These are phyloP conservation scores for Syngnathus floridae DNA, from an alignment of 2,113 vertebrate species.

Conservation along the genomic window DNA sequence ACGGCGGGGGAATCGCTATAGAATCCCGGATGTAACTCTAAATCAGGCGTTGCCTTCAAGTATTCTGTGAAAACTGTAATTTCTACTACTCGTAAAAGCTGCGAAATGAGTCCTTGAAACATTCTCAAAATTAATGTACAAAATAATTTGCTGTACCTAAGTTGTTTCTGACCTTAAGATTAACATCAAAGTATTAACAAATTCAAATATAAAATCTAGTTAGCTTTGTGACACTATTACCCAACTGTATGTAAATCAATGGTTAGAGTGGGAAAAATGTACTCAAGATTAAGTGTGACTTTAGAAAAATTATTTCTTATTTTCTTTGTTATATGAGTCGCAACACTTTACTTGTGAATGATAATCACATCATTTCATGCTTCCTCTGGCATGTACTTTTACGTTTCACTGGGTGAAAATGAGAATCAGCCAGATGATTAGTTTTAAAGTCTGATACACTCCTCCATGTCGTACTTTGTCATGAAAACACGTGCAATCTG, in stretches of 20 bases:
- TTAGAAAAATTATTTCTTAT: constrained; percentile 11
- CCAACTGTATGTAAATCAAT: too few relatives aligned
- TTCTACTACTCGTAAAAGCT: neutral
- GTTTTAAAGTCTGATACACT: constrained; percentile 61
- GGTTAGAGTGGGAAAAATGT: neutral
- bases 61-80: constrained; percentile 1
- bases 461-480: constrained; percentile 23
- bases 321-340: constrained; percentile 5
- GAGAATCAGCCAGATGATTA: constrained; percentile 54
- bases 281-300: neutral
- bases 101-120: neutral
- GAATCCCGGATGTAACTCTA: constrained; percentile 49
- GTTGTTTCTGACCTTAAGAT: neutral
- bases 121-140: neutral
- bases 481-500: constrained; percentile 28
- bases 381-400: constrained; percentile 37
- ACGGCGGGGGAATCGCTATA: neutral
- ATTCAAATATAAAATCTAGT: neutral
- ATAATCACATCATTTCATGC: constrained; percentile 63
- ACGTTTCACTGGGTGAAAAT: constrained; percentile 47
- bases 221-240: constrained; percentile 3
- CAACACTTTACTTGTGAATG: constrained; percentile 36
- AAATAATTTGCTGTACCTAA: too few relatives aligned
- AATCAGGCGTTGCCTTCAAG: constrained; percentile 22
- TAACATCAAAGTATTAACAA: neutral